These are phyloP conservation scores for Perithous albicinctus DNA, from an alignment of 2,888 invertebrate species.

Conservation along the genomic window DNA sequence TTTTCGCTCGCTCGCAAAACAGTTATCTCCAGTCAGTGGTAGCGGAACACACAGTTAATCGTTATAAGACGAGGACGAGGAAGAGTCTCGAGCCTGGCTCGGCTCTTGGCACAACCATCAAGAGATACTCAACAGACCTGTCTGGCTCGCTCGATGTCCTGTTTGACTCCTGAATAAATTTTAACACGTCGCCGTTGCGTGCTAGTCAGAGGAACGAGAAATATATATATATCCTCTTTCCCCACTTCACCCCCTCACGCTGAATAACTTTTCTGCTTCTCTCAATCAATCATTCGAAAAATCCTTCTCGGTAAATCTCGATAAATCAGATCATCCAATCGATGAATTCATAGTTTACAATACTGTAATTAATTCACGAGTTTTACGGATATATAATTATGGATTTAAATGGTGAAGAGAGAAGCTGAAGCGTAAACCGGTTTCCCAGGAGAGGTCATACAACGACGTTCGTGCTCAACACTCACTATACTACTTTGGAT, in stretches of 20 bases:
- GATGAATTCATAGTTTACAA: conserved; percentile 55
- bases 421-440: conserved; percentile 41
- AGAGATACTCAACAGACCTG: conserved; percentile 59
- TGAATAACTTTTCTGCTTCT: conserved; percentile 27
- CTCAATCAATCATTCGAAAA: conserved; percentile 59
- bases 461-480: conserved; percentile 37
- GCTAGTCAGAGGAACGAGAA: background rate
- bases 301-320: conserved; percentile 46
- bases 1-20: conserved; percentile 64
- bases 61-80: conserved; percentile 66
- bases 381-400: conserved; percentile 43
- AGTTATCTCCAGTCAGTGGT: conserved; percentile 67
- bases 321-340: conserved; percentile 42
- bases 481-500: conserved; percentile 23
- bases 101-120: conserved; percentile 50
- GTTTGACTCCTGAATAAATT: conserved; percentile 60
- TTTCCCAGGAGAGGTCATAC: conserved; percentile 25
- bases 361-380: conserved; percentile 52
- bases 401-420: conserved; percentile 10
- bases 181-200: conserved; percentile 28
- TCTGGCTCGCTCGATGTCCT: conserved; percentile 56
- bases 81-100: conserved; percentile 47
- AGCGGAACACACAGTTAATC: conserved; percentile 64
- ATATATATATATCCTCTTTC: conserved; percentile 35
- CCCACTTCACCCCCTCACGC: background rate